Evolutionary conservation across 2,888 invertebrate species (phyloP).

Genomic region (Slavum lentiscoides): DNA sequence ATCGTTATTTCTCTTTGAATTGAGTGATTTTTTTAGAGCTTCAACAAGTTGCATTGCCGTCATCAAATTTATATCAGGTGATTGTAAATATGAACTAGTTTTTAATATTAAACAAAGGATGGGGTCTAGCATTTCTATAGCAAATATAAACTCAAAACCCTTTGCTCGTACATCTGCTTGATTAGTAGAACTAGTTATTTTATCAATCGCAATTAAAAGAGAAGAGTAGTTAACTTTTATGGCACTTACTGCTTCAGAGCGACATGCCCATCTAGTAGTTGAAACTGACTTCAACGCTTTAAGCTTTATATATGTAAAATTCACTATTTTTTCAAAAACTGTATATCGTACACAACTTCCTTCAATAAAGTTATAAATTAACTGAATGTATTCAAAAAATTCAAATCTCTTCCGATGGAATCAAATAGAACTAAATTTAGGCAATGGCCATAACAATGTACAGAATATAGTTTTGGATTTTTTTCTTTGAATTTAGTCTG

Average conservation of each 20-base stretch:
- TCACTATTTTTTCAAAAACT: background rate
- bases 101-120: slow-evolving; percentile 3
- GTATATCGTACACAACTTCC: too few relatives aligned
- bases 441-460: background rate
- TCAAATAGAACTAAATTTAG: background rate
- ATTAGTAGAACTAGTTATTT: slow-evolving; percentile 5
- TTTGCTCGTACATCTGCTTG: background rate
- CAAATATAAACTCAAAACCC: slow-evolving; percentile 26
- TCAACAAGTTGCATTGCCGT: background rate
- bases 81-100: background rate
- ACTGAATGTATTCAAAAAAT: background rate
- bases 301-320: background rate
- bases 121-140: background rate
- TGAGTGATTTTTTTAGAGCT: background rate
- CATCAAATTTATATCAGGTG: background rate
- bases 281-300: background rate
- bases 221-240: background rate
- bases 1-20: slow-evolving; percentile 3
- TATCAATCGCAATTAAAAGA: slow-evolving; percentile 1
- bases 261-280: too few relatives aligned
- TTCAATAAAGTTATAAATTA: background rate
- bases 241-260: background rate
- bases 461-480: too few relatives aligned
- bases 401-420: background rate
- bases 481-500: too few relatives aligned